A percentile compares a stretch with the other conserved stretches of the same genome.
Evolutionary conservation across 2,113 vertebrate species (phyloP).

Genomic region (Strix aluco): DNA sequence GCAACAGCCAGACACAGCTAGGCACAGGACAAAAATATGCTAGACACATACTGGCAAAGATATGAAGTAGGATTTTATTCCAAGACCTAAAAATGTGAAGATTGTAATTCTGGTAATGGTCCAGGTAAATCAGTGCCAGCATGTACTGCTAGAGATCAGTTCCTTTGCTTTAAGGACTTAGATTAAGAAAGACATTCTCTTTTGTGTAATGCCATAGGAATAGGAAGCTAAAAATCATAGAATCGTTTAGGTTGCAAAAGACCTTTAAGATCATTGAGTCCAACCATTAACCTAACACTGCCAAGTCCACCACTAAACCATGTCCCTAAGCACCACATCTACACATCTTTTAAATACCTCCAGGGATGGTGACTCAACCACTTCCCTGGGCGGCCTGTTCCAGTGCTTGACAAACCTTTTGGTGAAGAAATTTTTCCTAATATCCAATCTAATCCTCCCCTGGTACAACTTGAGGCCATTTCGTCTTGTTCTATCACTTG

Average conservation of each 20-base stretch:
- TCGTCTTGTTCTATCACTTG: too few relatives aligned
- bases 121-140: background rate
- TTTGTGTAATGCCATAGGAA: background rate
- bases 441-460: too few relatives aligned
- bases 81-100: background rate
- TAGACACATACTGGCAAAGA: background rate
- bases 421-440: too few relatives aligned
- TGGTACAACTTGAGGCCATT: too few relatives aligned
- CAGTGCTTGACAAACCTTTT: too few relatives aligned
- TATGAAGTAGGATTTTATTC: background rate
- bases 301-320: too few relatives aligned
- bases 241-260: background rate
- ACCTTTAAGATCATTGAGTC: background rate
- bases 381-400: too few relatives aligned
- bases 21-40: background rate
- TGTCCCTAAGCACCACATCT: too few relatives aligned
- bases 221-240: background rate
- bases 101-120: background rate
- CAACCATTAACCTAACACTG: background rate
- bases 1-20: background rate
- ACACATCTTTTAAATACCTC: too few relatives aligned
- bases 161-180: background rate
- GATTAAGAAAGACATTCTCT: background rate
- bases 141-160: background rate
- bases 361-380: too few relatives aligned